phyloP scores from a whole-genome alignment of 1,140 invertebrate genomes.

The Pararge aegeria region DNA sequence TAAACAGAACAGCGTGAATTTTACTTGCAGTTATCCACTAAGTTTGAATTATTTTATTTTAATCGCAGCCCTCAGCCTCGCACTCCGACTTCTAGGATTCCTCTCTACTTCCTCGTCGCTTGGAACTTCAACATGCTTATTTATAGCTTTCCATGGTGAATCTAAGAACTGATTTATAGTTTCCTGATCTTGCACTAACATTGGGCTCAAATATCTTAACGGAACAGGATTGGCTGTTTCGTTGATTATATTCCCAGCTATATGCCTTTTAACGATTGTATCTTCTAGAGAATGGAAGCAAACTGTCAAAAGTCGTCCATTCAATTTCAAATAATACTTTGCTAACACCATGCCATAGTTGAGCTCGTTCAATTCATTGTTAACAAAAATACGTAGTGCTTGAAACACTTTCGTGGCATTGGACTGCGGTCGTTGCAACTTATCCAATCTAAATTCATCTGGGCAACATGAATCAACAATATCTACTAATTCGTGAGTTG shows the following conservation, averaged over 20 bases:
- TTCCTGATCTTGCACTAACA: slow-evolving; percentile 77
- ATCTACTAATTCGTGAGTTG: slow-evolving; percentile 91
- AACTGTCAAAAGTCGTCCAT: slow-evolving; percentile 89
- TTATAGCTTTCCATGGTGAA: slow-evolving; percentile 87
- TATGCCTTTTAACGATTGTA: slow-evolving; percentile 95
- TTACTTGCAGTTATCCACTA: not conserved
- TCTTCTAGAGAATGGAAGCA: slow-evolving; percentile 97
- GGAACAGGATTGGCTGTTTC: slow-evolving; percentile 84
- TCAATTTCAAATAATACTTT: slow-evolving; percentile 86
- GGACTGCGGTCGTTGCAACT: slow-evolving; percentile 87
- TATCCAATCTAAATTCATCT: slow-evolving; percentile 83
- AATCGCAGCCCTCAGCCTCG: slow-evolving; percentile 91
- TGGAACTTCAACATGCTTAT: slow-evolving; percentile 90
- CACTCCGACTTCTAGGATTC: slow-evolving; percentile 93
- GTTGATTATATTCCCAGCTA: slow-evolving; percentile 88
- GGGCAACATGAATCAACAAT: slow-evolving; percentile 86
- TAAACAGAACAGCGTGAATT: too few species aligned
- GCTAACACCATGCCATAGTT: slow-evolving; percentile 93
- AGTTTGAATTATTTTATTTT: slow-evolving; percentile 80
- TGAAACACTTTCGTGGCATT: slow-evolving; percentile 96
- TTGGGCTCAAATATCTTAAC: slow-evolving; percentile 83
- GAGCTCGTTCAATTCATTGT: slow-evolving; percentile 98
- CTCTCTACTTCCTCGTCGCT: slow-evolving; percentile 85
- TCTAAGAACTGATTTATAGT: slow-evolving; percentile 82
- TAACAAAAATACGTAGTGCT: slow-evolving; percentile 96